These are phyloP conservation scores for Eulithis prunata DNA, from an alignment of 2,888 invertebrate genomes.

Conservation along the genomic window DNA sequence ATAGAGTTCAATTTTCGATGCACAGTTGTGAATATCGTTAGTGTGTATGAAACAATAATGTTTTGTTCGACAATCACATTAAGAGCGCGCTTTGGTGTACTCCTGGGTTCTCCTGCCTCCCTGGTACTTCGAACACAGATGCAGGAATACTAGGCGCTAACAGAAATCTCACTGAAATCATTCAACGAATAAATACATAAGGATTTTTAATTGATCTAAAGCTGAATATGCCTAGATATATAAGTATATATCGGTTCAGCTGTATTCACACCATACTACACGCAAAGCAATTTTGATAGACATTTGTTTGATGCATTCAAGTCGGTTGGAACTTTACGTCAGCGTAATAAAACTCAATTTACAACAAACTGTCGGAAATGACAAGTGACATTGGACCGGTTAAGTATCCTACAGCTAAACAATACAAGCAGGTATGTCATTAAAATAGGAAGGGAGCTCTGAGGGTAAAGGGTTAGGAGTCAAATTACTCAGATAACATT, in stretches of 20 bases:
- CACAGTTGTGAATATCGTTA: not conserved
- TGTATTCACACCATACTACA: too few species aligned
- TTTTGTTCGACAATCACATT: constrained; percentile 21
- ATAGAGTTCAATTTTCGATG: constrained; percentile 9
- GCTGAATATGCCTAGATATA: too few species aligned
- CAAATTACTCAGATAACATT: constrained; percentile 4
- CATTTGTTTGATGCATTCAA: not conserved
- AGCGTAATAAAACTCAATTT: not conserved
- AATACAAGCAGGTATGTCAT: constrained; percentile 6
- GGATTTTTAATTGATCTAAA: too few species aligned
- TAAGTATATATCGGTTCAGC: too few species aligned
- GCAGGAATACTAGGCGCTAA: not conserved
- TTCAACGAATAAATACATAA: too few species aligned
- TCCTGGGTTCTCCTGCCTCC: constrained; percentile 9
- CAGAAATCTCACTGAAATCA: not conserved
- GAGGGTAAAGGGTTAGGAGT: constrained; percentile 1
- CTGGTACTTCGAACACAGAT: constrained; percentile 10
- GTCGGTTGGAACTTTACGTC: not conserved
- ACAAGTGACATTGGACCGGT: too few species aligned
- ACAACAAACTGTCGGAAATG: not conserved
- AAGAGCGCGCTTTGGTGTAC: constrained; percentile 4
- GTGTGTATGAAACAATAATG: constrained; percentile 8
- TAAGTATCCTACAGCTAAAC: not conserved
- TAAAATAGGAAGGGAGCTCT: not conserved
- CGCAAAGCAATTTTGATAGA: too few species aligned